A percentile compares a stretch with the other conserved stretches of the same genome.
phyloP scores from a whole-genome alignment of 2,113 vertebrate species.

The Aspiorhynchus laticeps region DNA sequence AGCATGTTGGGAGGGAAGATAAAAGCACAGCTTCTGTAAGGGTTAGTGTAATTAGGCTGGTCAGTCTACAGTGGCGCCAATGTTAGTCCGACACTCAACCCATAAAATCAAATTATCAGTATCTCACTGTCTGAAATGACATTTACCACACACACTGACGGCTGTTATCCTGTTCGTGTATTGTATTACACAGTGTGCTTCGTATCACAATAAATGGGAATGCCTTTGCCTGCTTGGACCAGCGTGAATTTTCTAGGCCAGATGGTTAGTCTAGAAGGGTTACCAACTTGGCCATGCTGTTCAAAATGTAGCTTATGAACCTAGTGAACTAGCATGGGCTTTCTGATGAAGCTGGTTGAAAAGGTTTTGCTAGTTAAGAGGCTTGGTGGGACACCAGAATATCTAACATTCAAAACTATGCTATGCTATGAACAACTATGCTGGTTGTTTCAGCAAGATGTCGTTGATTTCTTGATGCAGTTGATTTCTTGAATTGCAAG shows the following conservation, averaged over 20 bases:
- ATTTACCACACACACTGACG: background rate
- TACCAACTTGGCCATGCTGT: background rate
- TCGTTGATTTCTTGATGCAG: background rate
- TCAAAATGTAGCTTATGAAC: background rate
- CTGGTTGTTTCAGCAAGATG: background rate
- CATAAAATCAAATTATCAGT: conserved; percentile 31
- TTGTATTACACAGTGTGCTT: background rate
- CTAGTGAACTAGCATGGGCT: background rate
- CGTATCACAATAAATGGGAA: background rate
- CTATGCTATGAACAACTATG: background rate
- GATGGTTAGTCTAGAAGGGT: conserved; percentile 11
- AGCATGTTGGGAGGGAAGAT: background rate
- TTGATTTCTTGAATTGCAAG: no score
- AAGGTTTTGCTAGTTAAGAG: background rate
- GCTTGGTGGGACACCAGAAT: background rate
- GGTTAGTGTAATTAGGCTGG: conserved; percentile 12
- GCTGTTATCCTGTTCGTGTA: background rate
- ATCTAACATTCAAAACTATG: background rate
- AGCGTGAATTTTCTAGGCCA: background rate
- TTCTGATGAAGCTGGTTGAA: background rate
- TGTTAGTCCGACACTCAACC: background rate
- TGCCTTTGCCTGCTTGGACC: background rate
- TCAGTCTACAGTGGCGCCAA: background rate
- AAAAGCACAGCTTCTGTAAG: background rate
- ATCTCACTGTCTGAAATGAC: background rate